Evolutionary conservation across 1,140 invertebrate species (phyloP), one percentile per base, ranked within the genome.

Genomic region (Helicoverpa armigera): DNA sequence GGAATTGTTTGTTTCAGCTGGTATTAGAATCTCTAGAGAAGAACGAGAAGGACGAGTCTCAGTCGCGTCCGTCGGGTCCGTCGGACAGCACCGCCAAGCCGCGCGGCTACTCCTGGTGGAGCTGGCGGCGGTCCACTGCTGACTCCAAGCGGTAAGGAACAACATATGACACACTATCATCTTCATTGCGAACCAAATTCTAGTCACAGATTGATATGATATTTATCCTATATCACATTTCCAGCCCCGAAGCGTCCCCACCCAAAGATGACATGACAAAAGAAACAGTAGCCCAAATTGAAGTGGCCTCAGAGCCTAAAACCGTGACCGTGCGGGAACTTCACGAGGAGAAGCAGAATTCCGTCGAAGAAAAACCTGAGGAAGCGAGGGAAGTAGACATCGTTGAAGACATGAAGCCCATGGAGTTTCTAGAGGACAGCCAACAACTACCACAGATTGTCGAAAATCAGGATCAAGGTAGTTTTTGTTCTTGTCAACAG

Each of bases 81-180:
- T 50, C 92, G 18, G 94, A 92, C 73, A 87, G 87, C 82, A 82
- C 84, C 56, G 84, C 90, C 83, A 94, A 95, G 86, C 92, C 92
- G 77, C 94, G 95, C 65, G 88, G 91, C 35, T 95, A 95, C 87
- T 97, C 96, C 5, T 97, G 97, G 97, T 98, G 97, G 96, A 96
- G 95, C 90, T 98, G 97, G 97, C 92, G 97, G 23, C 95, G 97
- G 31, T 96, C 96, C 79, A 93, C 89, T 61, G 81, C 86, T 0
- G 90, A 92, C 48, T 85, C 89, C 51, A 93, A 93, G 76, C 84
- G 86, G 91, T 94, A 16, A 83, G 83, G 4, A 43, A 43, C 35
- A 43, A 9, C 35, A 1, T 43, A 9, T 5, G 7, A 1, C 35
- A 43, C 35, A 43, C 35, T 43, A 43, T 9, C 35, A 43, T 7